Evolutionary conservation across 2,888 invertebrate species (phyloP), one percentile per base, ranked within the genome.

Genomic region (Tipula helvola): DNA sequence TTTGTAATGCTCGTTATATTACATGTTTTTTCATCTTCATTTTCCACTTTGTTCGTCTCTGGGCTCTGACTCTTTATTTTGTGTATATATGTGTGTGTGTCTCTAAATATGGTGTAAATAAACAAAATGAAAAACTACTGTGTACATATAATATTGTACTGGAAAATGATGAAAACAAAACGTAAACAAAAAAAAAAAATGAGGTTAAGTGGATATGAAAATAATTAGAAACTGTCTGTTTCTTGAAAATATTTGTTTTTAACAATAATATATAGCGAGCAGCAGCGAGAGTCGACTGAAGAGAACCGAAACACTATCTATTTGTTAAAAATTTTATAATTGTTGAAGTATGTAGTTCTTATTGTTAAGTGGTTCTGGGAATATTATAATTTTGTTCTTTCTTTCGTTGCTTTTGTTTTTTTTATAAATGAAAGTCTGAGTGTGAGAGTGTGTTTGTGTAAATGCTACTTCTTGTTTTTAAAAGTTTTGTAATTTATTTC

Each of bases 161-260:
- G 71, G 71, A 71, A 71, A 71, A 71, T 71, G 28, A 71, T 71
- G 71, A 71, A 71, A 71, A 71, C 52, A 52, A 52, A 52, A 52
- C 16, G 16, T 28, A 71, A 18, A n/a, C n/a, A n/a, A n/a, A n/a
- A n/a, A 28, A 71, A 71, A 10, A 71, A 39, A 84, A 84, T 84
- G 41, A 84, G 84, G 84, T 84, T 84, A 84, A 84, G 84, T 84
- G 84, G 84, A 84, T 84, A 84, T 84, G 84, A 71, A 71, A 71
- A 71, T 71, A 71, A 71, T 71, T 71, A 71, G 71, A 71, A 71
- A 71, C 71, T 71, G 71, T 71, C 71, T 71, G 71, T 71, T 71
- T 71, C 71, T 71, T 71, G 4, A 71, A 71, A 71, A 28, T 71
- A 28, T 71, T 71, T 28, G 10, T 71, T 71, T 57, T 71, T 71